Evolutionary conservation across 2,797 vertebrate species (phyloP).

Genomic region (Cynodonichthys magdalenae): DNA sequence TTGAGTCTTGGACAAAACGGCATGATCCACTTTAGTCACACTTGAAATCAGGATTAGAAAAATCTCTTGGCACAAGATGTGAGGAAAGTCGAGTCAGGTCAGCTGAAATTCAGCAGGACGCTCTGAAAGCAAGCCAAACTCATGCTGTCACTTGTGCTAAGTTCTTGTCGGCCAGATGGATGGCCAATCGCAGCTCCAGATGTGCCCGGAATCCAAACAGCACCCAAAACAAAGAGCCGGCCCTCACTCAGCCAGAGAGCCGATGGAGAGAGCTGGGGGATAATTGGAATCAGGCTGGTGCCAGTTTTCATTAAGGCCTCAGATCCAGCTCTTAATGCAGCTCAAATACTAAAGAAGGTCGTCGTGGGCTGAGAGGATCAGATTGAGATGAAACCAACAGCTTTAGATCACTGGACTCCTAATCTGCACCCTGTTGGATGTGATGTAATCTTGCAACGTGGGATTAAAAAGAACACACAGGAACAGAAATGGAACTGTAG

Average conservation of each 20-base stretch:
- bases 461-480: slow-evolving; percentile 56
- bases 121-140: slow-evolving; percentile 47
- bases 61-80: slow-evolving; percentile 68
- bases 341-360: slow-evolving; percentile 28
- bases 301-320: slow-evolving; percentile 69
- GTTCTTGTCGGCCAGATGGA: slow-evolving; percentile 58
- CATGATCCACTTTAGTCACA: slow-evolving; percentile 76
- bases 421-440: slow-evolving; percentile 68
- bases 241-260: slow-evolving; percentile 37
- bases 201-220: slow-evolving; percentile 62
- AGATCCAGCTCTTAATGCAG: slow-evolving; percentile 46
- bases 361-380: slow-evolving; percentile 35
- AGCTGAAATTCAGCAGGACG: slow-evolving; percentile 55
- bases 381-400: slow-evolving; percentile 52
- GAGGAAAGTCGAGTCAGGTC: slow-evolving; percentile 70
- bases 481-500: slow-evolving; percentile 23
- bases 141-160: slow-evolving; percentile 43
- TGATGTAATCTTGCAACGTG: slow-evolving; percentile 64
- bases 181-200: slow-evolving; percentile 63
- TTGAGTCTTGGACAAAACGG: slow-evolving; percentile 64
- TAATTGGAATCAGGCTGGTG: slow-evolving; percentile 74
- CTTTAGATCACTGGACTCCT: slow-evolving; percentile 65
- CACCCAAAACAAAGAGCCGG: slow-evolving; percentile 42
- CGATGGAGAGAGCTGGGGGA: slow-evolving; percentile 57
- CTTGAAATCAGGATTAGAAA: slow-evolving; percentile 75